Conservation (phyloP, 2,113 vertebrate genomes). For the Apus apus region DNA sequence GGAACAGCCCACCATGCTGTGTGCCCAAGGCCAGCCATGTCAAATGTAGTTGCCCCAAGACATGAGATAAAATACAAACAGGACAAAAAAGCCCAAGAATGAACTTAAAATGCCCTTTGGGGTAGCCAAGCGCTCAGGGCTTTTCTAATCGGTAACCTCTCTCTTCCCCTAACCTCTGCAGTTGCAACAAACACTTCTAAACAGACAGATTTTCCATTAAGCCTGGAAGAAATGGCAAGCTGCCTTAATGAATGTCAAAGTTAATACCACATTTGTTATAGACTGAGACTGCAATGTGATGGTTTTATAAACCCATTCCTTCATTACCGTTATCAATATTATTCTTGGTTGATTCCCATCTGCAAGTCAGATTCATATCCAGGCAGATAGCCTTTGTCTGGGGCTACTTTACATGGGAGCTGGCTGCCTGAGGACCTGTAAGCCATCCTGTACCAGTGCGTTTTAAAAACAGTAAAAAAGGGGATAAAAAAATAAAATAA, state of each 20-base stretch:
- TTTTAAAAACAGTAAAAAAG: constrained; percentile 39
- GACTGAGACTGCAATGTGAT: constrained; percentile 36
- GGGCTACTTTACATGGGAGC: constrained; percentile 11
- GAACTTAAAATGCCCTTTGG: constrained; percentile 52
- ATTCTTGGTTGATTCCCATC: not conserved
- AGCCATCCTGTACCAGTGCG: constrained; percentile 10
- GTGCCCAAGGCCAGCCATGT: not conserved
- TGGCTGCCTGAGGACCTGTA: constrained; percentile 27
- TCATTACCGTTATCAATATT: constrained; percentile 55
- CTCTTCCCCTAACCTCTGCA: not conserved
- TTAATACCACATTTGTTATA: constrained; percentile 49
- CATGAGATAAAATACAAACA: not conserved
- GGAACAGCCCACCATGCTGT: not conserved
- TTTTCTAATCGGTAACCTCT: constrained; percentile 29
- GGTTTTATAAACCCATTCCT: constrained; percentile 58
- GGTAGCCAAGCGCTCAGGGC: not conserved
- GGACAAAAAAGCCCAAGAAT: not conserved
- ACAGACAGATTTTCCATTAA: constrained; percentile 59
- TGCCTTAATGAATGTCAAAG: constrained; percentile 66
- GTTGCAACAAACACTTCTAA: constrained; percentile 31
- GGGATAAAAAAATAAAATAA: constrained; percentile 35
- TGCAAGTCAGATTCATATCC: not conserved
- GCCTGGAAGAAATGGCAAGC: constrained; percentile 53
- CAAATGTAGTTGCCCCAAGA: not conserved
- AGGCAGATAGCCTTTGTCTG: not conserved